Percentiles rank a stretch among this genome's conserved stretches.
These are phyloP conservation scores for Drosophila arawakana DNA, from an alignment of 1,140 invertebrate species.

Conservation along the genomic window DNA sequence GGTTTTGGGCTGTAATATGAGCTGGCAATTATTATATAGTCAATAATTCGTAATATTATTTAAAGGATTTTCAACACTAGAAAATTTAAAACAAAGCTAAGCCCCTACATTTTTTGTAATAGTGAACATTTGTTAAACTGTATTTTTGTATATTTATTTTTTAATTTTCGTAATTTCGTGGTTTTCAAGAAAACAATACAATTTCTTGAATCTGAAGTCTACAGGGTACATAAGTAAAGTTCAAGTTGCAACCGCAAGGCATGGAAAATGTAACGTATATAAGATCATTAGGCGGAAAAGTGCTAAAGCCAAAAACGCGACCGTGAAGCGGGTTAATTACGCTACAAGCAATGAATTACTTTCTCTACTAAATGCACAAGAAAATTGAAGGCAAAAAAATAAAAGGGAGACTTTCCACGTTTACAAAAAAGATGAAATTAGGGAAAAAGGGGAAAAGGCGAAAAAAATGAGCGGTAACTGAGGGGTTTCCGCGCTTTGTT, in stretches of 20 bases:
- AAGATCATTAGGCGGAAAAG: conserved; percentile 69
- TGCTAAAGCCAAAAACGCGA: conserved; percentile 65
- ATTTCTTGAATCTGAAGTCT: too few relatives aligned
- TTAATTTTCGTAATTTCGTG: neutral
- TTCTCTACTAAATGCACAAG: conserved; percentile 42
- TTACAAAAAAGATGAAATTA: conserved; percentile 44
- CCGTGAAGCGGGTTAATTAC: conserved; percentile 74
- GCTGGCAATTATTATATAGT: neutral
- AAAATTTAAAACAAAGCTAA: too few relatives aligned
- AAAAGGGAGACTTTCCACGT: neutral
- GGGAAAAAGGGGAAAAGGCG: neutral
- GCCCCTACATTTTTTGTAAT: too few relatives aligned
- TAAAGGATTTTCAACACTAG: too few relatives aligned
- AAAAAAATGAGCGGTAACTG: neutral
- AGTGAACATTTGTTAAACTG: too few relatives aligned
- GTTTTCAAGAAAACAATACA: too few relatives aligned
- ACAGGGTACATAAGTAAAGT: conserved; percentile 37
- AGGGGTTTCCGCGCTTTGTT: neutral
- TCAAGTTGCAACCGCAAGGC: conserved; percentile 12
- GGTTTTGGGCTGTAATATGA: neutral
- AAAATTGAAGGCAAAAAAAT: conserved; percentile 4
- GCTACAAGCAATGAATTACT: conserved; percentile 82
- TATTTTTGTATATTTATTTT: neutral
- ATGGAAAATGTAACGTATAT: conserved; percentile 60
- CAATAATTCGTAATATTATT: too few relatives aligned